These are phyloP conservation scores for Antedon mediterranea DNA, from an alignment of 53 echinoderm and acorn worm species.

Conservation along the genomic window DNA sequence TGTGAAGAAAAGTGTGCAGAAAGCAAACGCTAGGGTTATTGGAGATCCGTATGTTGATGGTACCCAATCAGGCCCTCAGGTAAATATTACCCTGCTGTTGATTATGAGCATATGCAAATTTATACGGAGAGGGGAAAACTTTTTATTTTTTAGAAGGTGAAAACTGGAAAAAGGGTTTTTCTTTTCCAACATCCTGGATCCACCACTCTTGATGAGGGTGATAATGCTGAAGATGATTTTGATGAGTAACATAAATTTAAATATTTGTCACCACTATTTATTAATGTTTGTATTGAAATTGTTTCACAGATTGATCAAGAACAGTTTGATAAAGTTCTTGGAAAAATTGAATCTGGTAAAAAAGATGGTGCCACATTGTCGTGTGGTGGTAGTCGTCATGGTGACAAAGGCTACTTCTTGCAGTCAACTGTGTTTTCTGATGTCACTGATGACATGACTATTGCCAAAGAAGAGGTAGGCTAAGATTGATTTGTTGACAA, in stretches of 20 bases:
- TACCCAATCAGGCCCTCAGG: constrained; percentile 37
- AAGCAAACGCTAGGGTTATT: constrained; percentile 16
- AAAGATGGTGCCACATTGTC: constrained; percentile 25
- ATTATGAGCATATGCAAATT: no score
- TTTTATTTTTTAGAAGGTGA: no score
- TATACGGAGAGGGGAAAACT: no score
- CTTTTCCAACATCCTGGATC: no score
- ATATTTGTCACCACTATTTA: no score
- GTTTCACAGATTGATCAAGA: constrained; percentile 28
- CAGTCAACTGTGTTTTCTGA: constrained; percentile 39
- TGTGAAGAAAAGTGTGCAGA: constrained; percentile 23
- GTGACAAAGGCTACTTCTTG: constrained; percentile 28
- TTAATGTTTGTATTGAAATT: not conserved
- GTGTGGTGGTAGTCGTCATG: constrained; percentile 25
- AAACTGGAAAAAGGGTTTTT: no score
- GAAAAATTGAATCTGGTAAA: constrained; percentile 36
- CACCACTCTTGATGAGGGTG: no score
- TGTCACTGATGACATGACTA: constrained; percentile 32
- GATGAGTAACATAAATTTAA: no score
- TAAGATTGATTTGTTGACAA: not conserved
- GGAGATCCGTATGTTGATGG: constrained; percentile 21
- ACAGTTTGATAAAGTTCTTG: constrained; percentile 31
- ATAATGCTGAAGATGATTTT: no score
- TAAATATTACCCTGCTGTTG: no score
- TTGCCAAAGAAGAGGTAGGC: constrained; percentile 37